A percentile compares a stretch with the other conserved stretches of the same genome.
phyloP scores from a whole-genome alignment of 1,140 invertebrate genomes.

The Psilanteris sp. region DNA sequence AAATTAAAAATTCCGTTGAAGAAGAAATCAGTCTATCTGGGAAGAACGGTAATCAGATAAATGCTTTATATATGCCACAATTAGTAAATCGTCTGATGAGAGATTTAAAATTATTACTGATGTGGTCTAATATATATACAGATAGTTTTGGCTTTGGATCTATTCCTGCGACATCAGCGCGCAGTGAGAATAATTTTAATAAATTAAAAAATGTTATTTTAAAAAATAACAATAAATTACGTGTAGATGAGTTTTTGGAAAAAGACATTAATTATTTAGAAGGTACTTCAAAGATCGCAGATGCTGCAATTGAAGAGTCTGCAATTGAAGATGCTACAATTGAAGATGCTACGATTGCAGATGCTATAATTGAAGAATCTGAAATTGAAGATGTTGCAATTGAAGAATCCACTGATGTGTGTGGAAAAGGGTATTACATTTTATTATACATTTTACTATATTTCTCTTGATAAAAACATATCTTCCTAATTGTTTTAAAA shows the following conservation, averaged over 20 bases:
- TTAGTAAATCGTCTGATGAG: neutral
- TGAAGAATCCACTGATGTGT: too few relatives aligned
- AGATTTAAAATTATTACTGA: neutral
- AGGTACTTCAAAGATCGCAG: neutral
- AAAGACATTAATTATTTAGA: neutral
- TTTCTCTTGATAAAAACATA: too few relatives aligned
- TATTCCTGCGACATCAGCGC: neutral
- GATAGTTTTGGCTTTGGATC: neutral
- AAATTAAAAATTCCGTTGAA: too few relatives aligned
- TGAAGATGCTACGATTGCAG: neutral
- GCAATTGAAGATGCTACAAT: too few relatives aligned
- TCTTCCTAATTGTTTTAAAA: too few relatives aligned
- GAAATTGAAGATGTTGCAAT: too few relatives aligned
- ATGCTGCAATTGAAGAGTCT: neutral
- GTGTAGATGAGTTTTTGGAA: neutral
- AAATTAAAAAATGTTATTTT: neutral
- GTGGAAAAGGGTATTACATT: too few relatives aligned
- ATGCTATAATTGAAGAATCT: too few relatives aligned
- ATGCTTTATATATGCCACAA: too few relatives aligned
- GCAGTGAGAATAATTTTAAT: neutral
- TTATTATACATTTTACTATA: too few relatives aligned
- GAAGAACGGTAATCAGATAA: too few relatives aligned
- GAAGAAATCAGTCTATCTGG: too few relatives aligned
- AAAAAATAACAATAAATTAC: neutral
- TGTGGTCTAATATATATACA: neutral